Evolutionary conservation across 2,888 invertebrate species (phyloP).

Genomic region (Phengaris alcon): DNA sequence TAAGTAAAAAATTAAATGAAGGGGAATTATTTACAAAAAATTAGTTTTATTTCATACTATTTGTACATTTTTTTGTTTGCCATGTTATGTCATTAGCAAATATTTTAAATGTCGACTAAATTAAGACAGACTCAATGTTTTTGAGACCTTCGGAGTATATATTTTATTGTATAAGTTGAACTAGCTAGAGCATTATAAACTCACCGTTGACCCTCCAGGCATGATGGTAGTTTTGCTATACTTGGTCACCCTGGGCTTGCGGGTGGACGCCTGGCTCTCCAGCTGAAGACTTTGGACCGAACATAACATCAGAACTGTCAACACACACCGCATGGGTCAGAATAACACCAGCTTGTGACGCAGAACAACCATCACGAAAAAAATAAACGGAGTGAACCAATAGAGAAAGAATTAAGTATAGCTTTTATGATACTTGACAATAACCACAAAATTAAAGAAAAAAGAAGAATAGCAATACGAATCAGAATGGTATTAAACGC

Average conservation of each 20-base stretch:
- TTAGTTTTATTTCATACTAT: too few relatives aligned
- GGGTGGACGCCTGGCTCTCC: conserved; percentile 79
- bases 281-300: conserved; percentile 74
- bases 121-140: too few relatives aligned
- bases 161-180: too few relatives aligned
- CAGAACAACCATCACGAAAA: background rate
- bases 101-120: too few relatives aligned
- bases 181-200: conserved; percentile 32
- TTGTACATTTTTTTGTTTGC: too few relatives aligned
- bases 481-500: background rate
- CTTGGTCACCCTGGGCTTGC: conserved; percentile 83
- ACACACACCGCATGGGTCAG: conserved; percentile 53
- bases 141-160: too few relatives aligned
- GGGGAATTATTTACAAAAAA: too few relatives aligned
- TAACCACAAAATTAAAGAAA: background rate
- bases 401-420: background rate
- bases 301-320: conserved; percentile 69
- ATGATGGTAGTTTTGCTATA: conserved; percentile 78
- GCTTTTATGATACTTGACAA: background rate
- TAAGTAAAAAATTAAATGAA: too few relatives aligned
- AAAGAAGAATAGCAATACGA: background rate
- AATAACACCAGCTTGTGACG: conserved; percentile 33
- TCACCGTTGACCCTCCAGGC: conserved; percentile 70
- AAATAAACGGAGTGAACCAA: background rate
- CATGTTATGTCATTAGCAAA: too few relatives aligned